A percentile compares a stretch with the other conserved stretches of the same genome.
Conservation (phyloP, 2,888 invertebrate species). For the Eueremaeus valkanovi region DNA sequence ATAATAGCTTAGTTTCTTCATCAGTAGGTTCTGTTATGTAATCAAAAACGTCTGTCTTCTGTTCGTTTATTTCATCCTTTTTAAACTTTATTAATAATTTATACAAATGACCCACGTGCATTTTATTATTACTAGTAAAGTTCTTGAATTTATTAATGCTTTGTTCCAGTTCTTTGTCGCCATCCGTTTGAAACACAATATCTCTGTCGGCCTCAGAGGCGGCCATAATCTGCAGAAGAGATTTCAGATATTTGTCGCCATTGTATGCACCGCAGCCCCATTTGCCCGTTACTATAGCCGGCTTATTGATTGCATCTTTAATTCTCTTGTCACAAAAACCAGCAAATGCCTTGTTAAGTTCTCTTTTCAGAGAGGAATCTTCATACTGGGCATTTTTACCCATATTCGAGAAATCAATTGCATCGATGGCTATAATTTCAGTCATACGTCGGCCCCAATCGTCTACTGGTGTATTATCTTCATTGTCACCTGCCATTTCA, state of each 20-base stretch:
- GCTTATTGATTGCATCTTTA: constrained; percentile 8
- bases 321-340: not conserved
- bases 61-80: too few species aligned
- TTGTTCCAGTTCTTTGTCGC: too few species aligned
- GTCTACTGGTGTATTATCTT: not conserved
- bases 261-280: constrained; percentile 64
- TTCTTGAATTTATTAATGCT: too few species aligned
- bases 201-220: constrained; percentile 58
- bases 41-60: too few species aligned
- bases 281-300: constrained; percentile 79
- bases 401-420: not conserved
- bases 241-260: constrained; percentile 45
- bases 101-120: too few species aligned
- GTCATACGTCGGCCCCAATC: not conserved
- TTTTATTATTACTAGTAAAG: too few species aligned
- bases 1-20: too few species aligned
- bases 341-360: constrained; percentile 58
- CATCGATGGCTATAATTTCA: not conserved
- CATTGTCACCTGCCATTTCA: not conserved
- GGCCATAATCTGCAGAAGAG: constrained; percentile 47
- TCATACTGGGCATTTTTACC: constrained; percentile 55
- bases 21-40: too few species aligned
- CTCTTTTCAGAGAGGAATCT: constrained; percentile 58
- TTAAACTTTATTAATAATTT: too few species aligned
- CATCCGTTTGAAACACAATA: too few species aligned